Evolutionary conservation across 2,888 invertebrate species (phyloP).

Genomic region (Taenaris catops): DNA sequence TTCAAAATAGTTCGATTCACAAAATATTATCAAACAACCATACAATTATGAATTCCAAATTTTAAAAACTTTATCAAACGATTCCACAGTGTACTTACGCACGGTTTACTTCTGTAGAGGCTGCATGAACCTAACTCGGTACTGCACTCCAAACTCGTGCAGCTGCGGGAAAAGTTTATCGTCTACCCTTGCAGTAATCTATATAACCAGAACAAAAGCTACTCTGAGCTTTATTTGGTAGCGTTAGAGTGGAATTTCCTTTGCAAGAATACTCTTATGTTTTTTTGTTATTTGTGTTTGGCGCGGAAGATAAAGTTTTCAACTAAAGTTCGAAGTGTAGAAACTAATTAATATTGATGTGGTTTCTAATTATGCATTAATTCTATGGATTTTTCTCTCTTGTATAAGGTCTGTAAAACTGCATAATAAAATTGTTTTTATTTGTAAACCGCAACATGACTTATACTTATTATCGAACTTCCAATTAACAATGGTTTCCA

Average conservation of each 20-base stretch:
- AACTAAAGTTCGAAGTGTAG: conserved; percentile 20
- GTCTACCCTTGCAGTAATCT: conserved; percentile 27
- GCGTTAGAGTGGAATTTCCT: conserved; percentile 11
- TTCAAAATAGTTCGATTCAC: too few species aligned
- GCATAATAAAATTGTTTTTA: too few species aligned
- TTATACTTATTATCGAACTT: too few species aligned
- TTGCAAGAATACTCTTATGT: conserved; percentile 4
- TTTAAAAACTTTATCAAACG: conserved; percentile 30
- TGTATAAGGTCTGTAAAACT: too few species aligned
- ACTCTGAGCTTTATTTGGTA: conserved; percentile 20
- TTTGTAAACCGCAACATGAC: too few species aligned
- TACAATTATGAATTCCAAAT: conserved; percentile 9
- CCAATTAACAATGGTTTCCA: too few species aligned
- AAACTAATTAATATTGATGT: conserved; percentile 20
- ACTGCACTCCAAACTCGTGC: conserved; percentile 30
- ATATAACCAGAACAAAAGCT: conserved; percentile 16
- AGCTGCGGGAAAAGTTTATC: conserved; percentile 25
- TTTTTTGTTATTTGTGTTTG: conserved; percentile 13
- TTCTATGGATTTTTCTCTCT: too few species aligned
- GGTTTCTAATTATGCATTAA: conserved; percentile 1
- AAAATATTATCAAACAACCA: conserved; percentile 5
- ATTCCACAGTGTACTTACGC: conserved; percentile 31
- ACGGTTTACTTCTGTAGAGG: conserved; percentile 30
- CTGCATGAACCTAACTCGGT: conserved; percentile 18
- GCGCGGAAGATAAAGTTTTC: conserved; percentile 24